These are phyloP conservation scores for Aleiodes sp. DNA, from an alignment of 1,140 invertebrate species.

Conservation along the genomic window DNA sequence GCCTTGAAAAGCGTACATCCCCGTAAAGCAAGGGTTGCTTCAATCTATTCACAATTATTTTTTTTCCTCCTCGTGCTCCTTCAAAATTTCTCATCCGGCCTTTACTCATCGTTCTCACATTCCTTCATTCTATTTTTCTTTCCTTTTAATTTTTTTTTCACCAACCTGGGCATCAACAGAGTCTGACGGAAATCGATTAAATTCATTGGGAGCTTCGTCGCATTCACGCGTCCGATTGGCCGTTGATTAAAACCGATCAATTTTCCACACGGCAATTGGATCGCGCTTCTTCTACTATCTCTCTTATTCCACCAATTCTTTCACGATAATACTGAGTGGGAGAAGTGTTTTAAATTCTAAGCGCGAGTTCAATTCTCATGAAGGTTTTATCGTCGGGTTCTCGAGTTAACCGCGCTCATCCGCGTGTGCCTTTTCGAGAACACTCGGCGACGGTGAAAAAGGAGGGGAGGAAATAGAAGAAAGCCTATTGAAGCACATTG, in stretches of 20 bases:
- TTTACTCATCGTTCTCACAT: too few species aligned
- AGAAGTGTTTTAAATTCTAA: neutral
- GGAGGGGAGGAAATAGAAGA: too few species aligned
- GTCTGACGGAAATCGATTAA: conserved; percentile 3
- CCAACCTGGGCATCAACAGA: neutral
- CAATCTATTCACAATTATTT: too few species aligned
- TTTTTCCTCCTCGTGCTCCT: too few species aligned
- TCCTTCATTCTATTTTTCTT: neutral
- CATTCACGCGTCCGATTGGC: neutral
- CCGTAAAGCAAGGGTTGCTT: too few species aligned
- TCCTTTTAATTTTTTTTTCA: neutral
- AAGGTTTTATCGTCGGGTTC: conserved; percentile 1
- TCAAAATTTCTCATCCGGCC: too few species aligned
- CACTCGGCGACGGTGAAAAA: neutral
- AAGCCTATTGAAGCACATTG: neutral
- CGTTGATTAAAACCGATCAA: conserved; percentile 18
- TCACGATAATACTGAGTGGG: neutral
- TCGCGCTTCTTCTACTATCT: neutral
- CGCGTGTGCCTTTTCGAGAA: neutral
- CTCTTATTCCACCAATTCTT: neutral
- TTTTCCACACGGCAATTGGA: neutral
- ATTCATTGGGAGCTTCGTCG: neutral
- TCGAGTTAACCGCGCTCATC: neutral
- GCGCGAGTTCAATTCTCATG: neutral
- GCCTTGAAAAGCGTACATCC: too few species aligned